phyloP scores from a whole-genome alignment of 2,888 invertebrate species.

The Lasioglossum marginatum region DNA sequence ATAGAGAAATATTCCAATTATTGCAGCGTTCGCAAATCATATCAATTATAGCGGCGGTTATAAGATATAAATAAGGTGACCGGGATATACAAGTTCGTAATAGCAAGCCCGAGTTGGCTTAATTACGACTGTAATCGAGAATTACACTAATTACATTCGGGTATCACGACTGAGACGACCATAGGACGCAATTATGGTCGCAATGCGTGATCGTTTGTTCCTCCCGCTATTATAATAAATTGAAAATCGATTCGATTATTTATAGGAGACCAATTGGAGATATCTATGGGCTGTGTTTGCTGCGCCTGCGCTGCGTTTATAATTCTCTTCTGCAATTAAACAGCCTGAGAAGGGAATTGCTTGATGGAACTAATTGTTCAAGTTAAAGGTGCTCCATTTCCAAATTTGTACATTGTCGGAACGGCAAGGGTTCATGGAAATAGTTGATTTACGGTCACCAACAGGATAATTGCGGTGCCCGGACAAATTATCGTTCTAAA shows the following conservation, averaged over 20 bases:
- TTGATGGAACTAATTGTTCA: not conserved
- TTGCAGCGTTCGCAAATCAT: not conserved
- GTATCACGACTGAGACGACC: conserved; percentile 19
- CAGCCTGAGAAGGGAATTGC: not conserved
- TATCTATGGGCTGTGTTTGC: not conserved
- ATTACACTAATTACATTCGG: conserved; percentile 26
- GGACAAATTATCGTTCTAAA: conserved; percentile 10
- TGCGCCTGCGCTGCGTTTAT: not conserved
- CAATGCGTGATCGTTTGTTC: not conserved
- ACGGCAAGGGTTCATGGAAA: not conserved
- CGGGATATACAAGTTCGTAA: not conserved
- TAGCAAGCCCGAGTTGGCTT: conserved; percentile 12
- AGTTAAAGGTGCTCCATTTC: not conserved
- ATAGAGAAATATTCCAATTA: conserved; percentile 16
- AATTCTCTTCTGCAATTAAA: not conserved
- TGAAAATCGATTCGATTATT: not conserved
- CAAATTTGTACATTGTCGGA: not conserved
- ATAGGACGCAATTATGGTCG: conserved; percentile 20
- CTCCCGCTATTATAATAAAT: not conserved
- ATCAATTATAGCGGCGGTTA: conserved; percentile 20
- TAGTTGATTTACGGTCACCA: not conserved
- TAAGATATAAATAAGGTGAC: conserved; percentile 5
- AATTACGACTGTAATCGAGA: conserved; percentile 34
- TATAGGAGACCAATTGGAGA: too few relatives aligned
- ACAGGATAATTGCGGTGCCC: not conserved